A percentile compares a stretch with the other conserved stretches of the same genome.
These are phyloP conservation scores for Jacana jacana DNA, from an alignment of 2,113 vertebrate genomes.

Conservation along the genomic window DNA sequence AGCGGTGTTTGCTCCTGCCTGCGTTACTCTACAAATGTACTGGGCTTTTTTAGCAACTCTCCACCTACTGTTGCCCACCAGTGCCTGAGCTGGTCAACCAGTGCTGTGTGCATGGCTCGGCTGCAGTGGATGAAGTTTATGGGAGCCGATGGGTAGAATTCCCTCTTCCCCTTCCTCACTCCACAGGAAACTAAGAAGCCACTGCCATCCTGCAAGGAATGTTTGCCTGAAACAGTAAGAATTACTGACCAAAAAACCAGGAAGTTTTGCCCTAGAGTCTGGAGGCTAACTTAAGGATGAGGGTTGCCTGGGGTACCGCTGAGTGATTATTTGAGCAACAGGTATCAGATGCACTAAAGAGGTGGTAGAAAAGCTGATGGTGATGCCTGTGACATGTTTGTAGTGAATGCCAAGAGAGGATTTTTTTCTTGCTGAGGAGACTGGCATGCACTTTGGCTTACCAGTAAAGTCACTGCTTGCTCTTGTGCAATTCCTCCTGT, in stretches of 20 bases:
- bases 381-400: neutral
- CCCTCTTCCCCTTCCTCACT: neutral
- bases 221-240: neutral
- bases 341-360: rapidly evolving
- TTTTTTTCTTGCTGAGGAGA: neutral
- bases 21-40: rapidly evolving
- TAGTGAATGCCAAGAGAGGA: neutral
- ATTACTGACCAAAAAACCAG: rapidly evolving
- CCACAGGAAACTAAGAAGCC: neutral
- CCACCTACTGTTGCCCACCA: neutral
- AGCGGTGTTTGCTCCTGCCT: neutral
- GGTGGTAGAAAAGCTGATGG: neutral
- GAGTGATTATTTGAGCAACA: neutral
- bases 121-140: neutral
- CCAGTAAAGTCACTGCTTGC: neutral
- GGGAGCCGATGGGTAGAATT: neutral
- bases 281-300: neutral
- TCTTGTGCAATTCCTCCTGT: neutral
- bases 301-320: neutral
- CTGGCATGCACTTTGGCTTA: neutral
- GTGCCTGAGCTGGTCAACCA: neutral
- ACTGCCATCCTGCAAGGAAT: rapidly evolving
- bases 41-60: neutral
- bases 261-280: neutral
- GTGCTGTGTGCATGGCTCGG: rapidly evolving